Evolutionary conservation across 2,797 vertebrate genomes (phyloP).

Genomic region (Mastacembelus armatus): DNA sequence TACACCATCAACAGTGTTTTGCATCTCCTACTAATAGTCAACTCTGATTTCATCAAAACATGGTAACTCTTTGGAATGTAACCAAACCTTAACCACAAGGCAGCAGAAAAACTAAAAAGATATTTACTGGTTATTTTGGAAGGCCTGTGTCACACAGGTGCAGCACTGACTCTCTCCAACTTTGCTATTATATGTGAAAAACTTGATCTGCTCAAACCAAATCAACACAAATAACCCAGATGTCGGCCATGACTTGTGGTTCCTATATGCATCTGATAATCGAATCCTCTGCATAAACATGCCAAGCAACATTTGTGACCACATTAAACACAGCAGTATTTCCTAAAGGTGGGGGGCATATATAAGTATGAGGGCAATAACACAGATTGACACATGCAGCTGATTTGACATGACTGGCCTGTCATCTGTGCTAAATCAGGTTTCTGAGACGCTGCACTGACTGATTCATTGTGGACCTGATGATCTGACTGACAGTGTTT

Average conservation of each 20-base stretch:
- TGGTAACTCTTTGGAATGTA: no score
- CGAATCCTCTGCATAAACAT: slow-evolving; percentile 16
- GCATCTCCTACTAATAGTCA: neutral
- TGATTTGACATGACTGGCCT: slow-evolving; percentile 46
- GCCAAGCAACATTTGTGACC: slow-evolving; percentile 21
- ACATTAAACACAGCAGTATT: slow-evolving; percentile 45
- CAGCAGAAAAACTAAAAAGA: no score
- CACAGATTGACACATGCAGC: slow-evolving; percentile 12
- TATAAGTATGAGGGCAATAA: slow-evolving; percentile 1
- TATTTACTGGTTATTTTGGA: no score
- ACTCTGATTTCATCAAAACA: neutral
- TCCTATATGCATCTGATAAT: slow-evolving; percentile 38
- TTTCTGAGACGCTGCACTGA: neutral
- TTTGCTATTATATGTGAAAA: slow-evolving; percentile 42
- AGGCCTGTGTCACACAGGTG: slow-evolving; percentile 47
- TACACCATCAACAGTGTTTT: neutral
- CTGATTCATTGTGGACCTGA: slow-evolving; percentile 9
- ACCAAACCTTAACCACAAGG: no score
- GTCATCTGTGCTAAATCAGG: slow-evolving; percentile 32
- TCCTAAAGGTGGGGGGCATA: neutral
- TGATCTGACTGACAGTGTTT: slow-evolving; percentile 14
- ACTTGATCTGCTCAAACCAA: slow-evolving; percentile 27
- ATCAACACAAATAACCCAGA: slow-evolving; percentile 40
- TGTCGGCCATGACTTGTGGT: slow-evolving; percentile 22
- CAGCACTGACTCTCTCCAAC: slow-evolving; percentile 18